Conservation (phyloP, 2,113 vertebrate genomes). For the Phoenicopterus ruber region DNA sequence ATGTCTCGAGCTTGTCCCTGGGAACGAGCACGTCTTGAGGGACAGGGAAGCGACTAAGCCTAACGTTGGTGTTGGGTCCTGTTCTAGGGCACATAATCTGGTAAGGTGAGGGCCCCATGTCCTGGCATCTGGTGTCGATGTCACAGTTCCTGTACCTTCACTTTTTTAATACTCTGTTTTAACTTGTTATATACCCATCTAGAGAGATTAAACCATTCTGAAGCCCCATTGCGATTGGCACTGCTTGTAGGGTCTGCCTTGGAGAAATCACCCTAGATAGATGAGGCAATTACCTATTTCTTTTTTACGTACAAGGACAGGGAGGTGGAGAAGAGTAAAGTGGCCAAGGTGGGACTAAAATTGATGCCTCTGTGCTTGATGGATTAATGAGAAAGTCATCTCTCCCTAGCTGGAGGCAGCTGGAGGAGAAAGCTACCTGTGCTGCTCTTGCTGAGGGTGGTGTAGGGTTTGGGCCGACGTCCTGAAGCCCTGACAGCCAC, state of each 20-base stretch:
- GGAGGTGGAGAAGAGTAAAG: not conserved
- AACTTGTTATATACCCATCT: not conserved
- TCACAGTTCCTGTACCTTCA: not conserved
- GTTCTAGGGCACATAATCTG: not conserved
- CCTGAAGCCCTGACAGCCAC: not conserved
- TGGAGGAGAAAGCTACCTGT: not conserved
- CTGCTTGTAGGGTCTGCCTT: not conserved
- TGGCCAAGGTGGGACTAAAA: not conserved
- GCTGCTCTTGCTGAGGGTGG: not conserved
- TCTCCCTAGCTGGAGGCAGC: not conserved
- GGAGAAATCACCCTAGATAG: not conserved
- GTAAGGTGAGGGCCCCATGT: not conserved
- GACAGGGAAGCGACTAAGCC: not conserved
- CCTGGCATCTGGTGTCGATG: not conserved
- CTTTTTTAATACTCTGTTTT: not conserved
- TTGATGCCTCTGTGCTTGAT: not conserved
- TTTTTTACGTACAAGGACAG: not conserved
- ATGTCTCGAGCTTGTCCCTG: not conserved
- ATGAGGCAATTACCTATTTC: not conserved
- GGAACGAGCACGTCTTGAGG: not conserved
- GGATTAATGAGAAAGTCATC: not conserved
- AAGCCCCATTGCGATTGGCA: not conserved
- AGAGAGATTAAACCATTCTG: not conserved
- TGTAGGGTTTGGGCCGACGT: not conserved
- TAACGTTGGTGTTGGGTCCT: not conserved